phyloP scores from a whole-genome alignment of 2,113 vertebrate genomes.

The Cranoglanis bouderius region DNA sequence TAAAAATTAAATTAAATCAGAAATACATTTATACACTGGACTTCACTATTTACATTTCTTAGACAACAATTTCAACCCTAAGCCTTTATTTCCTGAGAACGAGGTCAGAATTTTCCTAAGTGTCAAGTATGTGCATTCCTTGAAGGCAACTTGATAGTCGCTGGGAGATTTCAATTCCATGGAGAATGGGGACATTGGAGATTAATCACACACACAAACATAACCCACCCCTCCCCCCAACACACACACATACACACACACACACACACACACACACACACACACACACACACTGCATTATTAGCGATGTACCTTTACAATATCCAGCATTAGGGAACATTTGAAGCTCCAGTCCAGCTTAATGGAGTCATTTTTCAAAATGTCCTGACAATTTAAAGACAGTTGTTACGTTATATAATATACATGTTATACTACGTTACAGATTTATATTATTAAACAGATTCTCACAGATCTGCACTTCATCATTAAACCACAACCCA shows the following conservation, averaged over 20 bases:
- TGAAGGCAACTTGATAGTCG: constrained; percentile 4
- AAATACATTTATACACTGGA: neutral
- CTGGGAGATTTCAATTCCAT: constrained; percentile 18
- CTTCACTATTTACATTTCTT: neutral
- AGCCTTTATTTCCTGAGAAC: constrained; percentile 12
- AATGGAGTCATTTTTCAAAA: constrained; percentile 58
- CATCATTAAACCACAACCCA: neutral
- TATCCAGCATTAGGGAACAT: constrained; percentile 58
- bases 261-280: constrained; percentile 13
- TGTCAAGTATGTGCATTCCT: constrained; percentile 29
- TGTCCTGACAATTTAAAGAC: constrained; percentile 50
- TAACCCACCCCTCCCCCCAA: neutral
- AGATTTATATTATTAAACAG: neutral
- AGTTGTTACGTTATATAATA: neutral
- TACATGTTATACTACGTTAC: neutral
- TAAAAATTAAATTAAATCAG: neutral
- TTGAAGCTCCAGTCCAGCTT: constrained; percentile 61
- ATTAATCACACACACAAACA: constrained; percentile 20
- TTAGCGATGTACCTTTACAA: constrained; percentile 53
- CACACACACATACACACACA: constrained; percentile 2
- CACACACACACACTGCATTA: constrained; percentile 5
- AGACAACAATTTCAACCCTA: neutral
- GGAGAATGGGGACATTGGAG: neutral
- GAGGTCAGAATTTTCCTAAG: constrained; percentile 26
- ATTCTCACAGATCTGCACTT: neutral